phyloP scores from a whole-genome alignment of 2,797 vertebrate species.

The Strix occidentalis region DNA sequence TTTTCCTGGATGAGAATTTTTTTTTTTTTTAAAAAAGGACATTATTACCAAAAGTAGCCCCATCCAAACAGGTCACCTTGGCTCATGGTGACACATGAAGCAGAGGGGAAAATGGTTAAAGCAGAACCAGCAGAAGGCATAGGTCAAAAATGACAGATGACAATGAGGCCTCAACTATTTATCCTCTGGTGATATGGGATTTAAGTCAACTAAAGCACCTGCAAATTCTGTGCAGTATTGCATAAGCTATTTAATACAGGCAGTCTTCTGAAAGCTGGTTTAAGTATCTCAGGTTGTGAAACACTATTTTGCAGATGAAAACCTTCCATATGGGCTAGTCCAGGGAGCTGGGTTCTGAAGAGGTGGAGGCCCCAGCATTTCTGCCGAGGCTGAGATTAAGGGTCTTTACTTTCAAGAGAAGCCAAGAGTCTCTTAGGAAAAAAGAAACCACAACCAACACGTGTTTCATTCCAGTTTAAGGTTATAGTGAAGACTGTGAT shows the following conservation, averaged over 20 bases:
- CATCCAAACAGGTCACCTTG: neutral
- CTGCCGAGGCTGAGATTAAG: neutral
- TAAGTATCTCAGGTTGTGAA: neutral
- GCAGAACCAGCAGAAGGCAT: neutral
- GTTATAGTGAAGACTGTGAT: rapidly evolving
- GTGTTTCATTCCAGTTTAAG: neutral
- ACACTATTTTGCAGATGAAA: neutral
- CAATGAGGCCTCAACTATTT: rapidly evolving
- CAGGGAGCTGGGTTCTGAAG: neutral
- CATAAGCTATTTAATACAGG: neutral
- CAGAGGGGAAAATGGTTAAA: neutral
- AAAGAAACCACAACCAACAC: neutral
- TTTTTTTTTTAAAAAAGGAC: neutral
- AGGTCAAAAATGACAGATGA: neutral
- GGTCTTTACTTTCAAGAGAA: neutral
- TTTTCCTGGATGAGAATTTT: neutral
- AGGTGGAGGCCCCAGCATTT: neutral
- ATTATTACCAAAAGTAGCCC: neutral
- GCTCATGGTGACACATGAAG: neutral
- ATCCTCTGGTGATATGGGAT: neutral
- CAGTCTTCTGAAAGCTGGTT: neutral
- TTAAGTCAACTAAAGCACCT: neutral
- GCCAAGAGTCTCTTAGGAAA: neutral
- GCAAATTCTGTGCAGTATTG: neutral
- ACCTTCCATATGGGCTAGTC: neutral